Conservation (phyloP, 2,888 invertebrate genomes). For the Cosmia trapezina region DNA sequence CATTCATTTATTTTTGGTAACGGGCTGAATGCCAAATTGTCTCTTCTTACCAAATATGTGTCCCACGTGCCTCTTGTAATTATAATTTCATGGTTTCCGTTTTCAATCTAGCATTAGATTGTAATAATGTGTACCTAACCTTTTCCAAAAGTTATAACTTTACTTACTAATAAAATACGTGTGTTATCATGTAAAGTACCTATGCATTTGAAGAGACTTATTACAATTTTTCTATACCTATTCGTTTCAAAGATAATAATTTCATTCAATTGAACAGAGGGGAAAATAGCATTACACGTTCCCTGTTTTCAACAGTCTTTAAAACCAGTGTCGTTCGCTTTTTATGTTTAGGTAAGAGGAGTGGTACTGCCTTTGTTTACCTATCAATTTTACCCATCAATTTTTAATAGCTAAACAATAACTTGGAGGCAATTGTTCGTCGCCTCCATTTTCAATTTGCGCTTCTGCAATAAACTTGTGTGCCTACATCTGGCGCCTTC, state of each 20-base stretch:
- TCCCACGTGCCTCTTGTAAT: conserved; percentile 3
- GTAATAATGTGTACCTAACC: background rate
- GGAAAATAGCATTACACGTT: conserved; percentile 4
- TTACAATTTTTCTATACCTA: background rate
- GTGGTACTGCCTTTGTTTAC: conserved; percentile 50
- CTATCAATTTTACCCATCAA: conserved; percentile 65
- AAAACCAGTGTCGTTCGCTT: conserved; percentile 26
- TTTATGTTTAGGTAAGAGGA: conserved; percentile 28
- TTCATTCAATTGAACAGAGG: background rate
- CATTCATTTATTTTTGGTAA: conserved; percentile 25
- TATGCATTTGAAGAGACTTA: background rate
- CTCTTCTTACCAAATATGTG: background rate
- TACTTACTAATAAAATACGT: background rate
- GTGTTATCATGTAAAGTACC: background rate
- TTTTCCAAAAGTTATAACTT: background rate
- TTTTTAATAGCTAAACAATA: conserved; percentile 87
- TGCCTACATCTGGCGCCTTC: conserved; percentile 85
- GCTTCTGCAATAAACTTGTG: conserved; percentile 80
- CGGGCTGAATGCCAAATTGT: conserved; percentile 43
- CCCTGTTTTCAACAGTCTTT: conserved; percentile 10
- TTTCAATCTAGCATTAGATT: background rate
- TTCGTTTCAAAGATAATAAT: background rate
- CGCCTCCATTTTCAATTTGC: conserved; percentile 85
- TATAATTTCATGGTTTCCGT: conserved; percentile 23
- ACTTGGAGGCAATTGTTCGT: conserved; percentile 80